Conservation (phyloP, 1,140 invertebrate genomes). For the Papilio aristodemus region DNA sequence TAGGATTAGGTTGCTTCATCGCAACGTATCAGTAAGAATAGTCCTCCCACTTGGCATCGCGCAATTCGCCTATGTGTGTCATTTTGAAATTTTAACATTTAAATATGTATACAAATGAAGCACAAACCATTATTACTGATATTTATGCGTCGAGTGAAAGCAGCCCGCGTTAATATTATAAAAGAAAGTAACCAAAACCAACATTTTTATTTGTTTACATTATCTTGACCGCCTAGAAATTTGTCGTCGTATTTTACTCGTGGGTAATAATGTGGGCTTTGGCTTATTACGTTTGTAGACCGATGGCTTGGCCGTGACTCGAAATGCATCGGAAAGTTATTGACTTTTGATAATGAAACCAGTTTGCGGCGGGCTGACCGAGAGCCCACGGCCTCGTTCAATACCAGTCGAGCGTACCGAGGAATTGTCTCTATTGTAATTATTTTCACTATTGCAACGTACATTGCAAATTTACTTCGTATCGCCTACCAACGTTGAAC, state of each 20-base stretch:
- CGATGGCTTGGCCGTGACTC: constrained; percentile 70
- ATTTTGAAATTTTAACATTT: neutral
- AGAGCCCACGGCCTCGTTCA: constrained; percentile 72
- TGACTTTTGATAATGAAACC: constrained; percentile 81
- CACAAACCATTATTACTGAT: constrained; percentile 5
- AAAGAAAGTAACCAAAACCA: constrained; percentile 41
- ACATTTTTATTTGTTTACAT: constrained; percentile 33
- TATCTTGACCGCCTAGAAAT: constrained; percentile 27
- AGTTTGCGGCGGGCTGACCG: constrained; percentile 73
- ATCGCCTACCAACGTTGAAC: constrained; percentile 27
- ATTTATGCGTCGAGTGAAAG: constrained; percentile 44
- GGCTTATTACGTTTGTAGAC: constrained; percentile 61
- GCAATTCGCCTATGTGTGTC: neutral
- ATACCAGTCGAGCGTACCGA: constrained; percentile 60
- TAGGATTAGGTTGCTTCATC: neutral
- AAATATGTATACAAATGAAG: constrained; percentile 20
- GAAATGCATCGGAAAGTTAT: constrained; percentile 78
- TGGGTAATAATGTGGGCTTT: constrained; percentile 38
- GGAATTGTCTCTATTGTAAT: constrained; percentile 42
- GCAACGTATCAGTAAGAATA: neutral
- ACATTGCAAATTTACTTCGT: constrained; percentile 51
- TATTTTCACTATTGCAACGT: constrained; percentile 44
- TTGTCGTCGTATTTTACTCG: constrained; percentile 13
- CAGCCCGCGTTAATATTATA: constrained; percentile 34
- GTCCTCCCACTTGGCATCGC: neutral